Conservation (phyloP, 2,888 invertebrate species). For the Rhingia rostrata region DNA sequence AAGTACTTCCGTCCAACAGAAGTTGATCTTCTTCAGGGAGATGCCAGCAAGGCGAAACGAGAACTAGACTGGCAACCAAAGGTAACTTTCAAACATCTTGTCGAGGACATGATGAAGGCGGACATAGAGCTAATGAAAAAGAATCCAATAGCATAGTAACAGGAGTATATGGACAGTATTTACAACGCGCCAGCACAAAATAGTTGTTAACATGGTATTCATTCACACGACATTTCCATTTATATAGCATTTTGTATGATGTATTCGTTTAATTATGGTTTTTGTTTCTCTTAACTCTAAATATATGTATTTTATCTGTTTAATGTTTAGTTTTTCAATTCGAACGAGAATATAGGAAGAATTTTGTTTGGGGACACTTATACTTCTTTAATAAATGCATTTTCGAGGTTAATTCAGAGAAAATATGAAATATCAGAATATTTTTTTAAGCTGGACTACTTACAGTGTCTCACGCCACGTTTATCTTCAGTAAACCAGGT, state of each 20-base stretch:
- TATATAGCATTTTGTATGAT: slow-evolving; percentile 41
- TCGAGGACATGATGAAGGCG: slow-evolving; percentile 96
- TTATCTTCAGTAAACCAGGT: too few relatives aligned
- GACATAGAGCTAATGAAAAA: slow-evolving; percentile 95
- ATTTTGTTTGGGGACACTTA: too few relatives aligned
- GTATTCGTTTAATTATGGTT: slow-evolving; percentile 31
- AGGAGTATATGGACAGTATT: not conserved
- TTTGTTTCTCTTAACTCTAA: slow-evolving; percentile 28
- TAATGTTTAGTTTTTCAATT: not conserved
- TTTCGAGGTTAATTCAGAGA: too few relatives aligned
- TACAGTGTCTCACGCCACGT: too few relatives aligned
- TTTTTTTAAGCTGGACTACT: too few relatives aligned
- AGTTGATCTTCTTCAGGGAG: slow-evolving; percentile 97
- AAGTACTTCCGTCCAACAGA: slow-evolving; percentile 99
- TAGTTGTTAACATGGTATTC: slow-evolving; percentile 47
- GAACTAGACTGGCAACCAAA: slow-evolving; percentile 95
- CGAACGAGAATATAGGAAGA: too few relatives aligned
- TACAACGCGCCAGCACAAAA: slow-evolving; percentile 58
- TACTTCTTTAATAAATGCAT: too few relatives aligned
- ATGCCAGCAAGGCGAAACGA: slow-evolving; percentile 94
- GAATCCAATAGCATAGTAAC: slow-evolving; percentile 92
- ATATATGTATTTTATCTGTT: slow-evolving; percentile 23
- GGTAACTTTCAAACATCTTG: slow-evolving; percentile 91
- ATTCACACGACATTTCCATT: slow-evolving; percentile 63
- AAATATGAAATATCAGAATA: too few relatives aligned